phyloP scores from a whole-genome alignment of 2,888 invertebrate species.

The Calliopum simillimum region DNA sequence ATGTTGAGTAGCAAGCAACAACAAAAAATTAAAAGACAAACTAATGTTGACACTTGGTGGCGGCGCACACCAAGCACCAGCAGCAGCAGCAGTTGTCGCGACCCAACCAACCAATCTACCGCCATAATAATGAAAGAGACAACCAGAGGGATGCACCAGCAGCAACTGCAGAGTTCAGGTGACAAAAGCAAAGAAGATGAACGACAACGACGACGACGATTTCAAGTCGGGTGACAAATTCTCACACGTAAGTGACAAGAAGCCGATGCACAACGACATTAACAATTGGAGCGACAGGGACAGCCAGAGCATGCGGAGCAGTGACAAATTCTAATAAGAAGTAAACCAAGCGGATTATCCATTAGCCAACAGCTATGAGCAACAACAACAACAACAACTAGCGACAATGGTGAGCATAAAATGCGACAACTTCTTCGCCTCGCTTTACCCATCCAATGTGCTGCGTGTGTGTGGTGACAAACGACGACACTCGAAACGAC shows the following conservation, averaged over 20 bases:
- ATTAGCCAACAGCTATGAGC: constrained; percentile 28
- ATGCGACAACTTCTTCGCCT: constrained; percentile 30
- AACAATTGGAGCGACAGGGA: constrained; percentile 17
- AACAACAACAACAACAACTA: constrained; percentile 31
- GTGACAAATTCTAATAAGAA: constrained; percentile 46
- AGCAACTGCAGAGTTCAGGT: not conserved
- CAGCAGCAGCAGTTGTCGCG: constrained; percentile 6
- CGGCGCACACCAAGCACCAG: not conserved
- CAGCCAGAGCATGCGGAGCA: constrained; percentile 14
- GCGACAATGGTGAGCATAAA: constrained; percentile 3
- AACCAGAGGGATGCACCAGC: not conserved
- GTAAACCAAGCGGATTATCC: constrained; percentile 45
- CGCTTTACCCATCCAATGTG: not conserved
- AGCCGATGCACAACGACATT: constrained; percentile 34
- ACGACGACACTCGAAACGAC: constrained; percentile 2
- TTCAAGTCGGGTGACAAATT: constrained; percentile 46
- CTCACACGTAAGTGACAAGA: constrained; percentile 48
- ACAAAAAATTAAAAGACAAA: constrained; percentile 32
- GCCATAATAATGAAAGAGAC: constrained; percentile 13
- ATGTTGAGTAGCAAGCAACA: not conserved
- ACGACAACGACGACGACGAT: constrained; percentile 30
- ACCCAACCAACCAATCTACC: not conserved
- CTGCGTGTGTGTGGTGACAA: not conserved
- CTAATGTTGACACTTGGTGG: constrained; percentile 18
- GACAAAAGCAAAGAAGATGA: constrained; percentile 20